Conservation (phyloP, 2,113 vertebrate species). For the Serranochromis macrocephalus region DNA sequence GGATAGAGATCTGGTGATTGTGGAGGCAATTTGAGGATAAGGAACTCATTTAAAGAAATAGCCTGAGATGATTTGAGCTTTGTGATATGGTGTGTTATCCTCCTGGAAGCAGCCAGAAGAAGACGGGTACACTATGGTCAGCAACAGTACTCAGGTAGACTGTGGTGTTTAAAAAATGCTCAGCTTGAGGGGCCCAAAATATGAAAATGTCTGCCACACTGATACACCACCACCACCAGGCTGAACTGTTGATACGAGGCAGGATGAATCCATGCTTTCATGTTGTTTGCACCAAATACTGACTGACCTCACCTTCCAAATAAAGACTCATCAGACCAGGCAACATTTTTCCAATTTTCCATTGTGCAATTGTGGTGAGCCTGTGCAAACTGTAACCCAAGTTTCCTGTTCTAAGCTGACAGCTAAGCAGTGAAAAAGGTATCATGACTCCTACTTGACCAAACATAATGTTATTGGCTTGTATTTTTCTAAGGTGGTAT, state of each 20-base stretch:
- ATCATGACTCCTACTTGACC: neutral
- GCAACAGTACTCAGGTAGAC: neutral
- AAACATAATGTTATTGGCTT: neutral
- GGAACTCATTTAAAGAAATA: neutral
- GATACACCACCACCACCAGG: neutral
- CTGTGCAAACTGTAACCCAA: neutral
- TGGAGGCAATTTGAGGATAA: neutral
- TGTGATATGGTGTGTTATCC: neutral
- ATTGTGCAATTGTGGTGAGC: neutral
- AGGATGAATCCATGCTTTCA: neutral
- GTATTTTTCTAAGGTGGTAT: neutral
- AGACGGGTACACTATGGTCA: neutral
- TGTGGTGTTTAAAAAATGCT: neutral
- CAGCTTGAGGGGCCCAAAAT: neutral
- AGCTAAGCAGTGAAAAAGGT: neutral
- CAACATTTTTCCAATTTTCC: neutral
- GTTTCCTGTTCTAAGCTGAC: neutral
- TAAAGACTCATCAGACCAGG: neutral
- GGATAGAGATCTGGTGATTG: neutral
- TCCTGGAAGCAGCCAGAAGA: neutral
- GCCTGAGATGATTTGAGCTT: neutral
- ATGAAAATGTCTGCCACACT: neutral
- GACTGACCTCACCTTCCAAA: neutral
- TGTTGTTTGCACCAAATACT: neutral
- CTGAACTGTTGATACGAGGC: neutral